Conservation (phyloP, 2,888 invertebrate genomes). For the Cloeon dipterum region DNA sequence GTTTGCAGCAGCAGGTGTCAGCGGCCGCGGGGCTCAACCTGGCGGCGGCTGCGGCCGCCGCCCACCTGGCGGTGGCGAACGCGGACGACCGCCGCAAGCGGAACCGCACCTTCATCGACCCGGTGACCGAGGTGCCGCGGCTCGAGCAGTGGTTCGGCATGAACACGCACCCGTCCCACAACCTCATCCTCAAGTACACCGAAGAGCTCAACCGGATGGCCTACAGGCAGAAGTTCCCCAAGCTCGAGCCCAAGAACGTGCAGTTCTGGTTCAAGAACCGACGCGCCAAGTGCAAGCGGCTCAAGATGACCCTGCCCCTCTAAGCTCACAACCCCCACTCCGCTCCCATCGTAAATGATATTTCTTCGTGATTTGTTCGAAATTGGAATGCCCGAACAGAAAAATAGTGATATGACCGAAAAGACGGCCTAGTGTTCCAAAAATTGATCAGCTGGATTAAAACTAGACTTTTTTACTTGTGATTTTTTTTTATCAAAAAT, state of each 20-base stretch:
- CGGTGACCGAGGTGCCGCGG: conserved; percentile 89
- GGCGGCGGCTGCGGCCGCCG: conserved; percentile 28
- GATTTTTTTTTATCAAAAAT: too few species aligned
- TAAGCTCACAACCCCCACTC: too few species aligned
- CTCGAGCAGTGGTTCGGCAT: conserved; percentile 89
- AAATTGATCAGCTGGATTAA: too few species aligned
- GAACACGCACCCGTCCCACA: conserved; percentile 97
- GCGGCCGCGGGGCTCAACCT: conserved; percentile 30
- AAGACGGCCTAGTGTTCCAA: too few species aligned
- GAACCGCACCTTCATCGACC: conserved; percentile 97
- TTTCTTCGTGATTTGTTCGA: too few species aligned
- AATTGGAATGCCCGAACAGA: too few species aligned
- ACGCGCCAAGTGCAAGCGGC: conserved; percentile 89
- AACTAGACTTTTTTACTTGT: too few species aligned
- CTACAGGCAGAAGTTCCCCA: conserved; percentile 93
- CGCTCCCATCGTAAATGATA: too few species aligned
- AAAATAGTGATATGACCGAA: too few species aligned
- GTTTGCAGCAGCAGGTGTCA: conserved; percentile 12
- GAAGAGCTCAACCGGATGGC: conserved; percentile 93
- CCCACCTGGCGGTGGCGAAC: conserved; percentile 12
- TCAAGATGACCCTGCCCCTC: conserved; percentile 77
- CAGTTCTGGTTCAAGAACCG: conserved; percentile 99
- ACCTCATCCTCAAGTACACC: conserved; percentile 91
- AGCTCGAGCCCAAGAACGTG: conserved; percentile 96
- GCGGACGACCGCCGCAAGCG: conserved; percentile 59